Conservation (phyloP, 1,140 invertebrate genomes). For the Cydia pomonella region DNA sequence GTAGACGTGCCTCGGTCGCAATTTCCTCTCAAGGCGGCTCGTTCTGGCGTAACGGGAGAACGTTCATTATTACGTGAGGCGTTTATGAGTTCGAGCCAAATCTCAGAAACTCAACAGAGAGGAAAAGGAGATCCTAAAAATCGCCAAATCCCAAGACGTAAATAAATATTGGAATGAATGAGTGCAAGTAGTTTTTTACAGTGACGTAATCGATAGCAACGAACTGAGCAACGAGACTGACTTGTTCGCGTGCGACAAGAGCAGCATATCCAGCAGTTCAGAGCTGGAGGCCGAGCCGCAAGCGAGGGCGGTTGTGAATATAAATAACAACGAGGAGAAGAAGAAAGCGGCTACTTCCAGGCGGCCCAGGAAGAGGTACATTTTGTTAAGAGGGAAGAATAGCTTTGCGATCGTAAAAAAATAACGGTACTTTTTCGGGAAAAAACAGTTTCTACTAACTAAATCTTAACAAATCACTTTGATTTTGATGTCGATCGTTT, state of each 20-base stretch:
- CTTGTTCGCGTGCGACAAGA: slow-evolving; percentile 73
- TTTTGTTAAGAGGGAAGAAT: too few relatives aligned
- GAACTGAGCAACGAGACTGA: slow-evolving; percentile 74
- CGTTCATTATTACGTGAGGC: too few relatives aligned
- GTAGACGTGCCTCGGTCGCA: too few relatives aligned
- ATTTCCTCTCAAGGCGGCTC: too few relatives aligned
- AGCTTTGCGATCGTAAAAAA: too few relatives aligned
- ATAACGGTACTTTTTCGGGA: too few relatives aligned
- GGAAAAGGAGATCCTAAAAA: neutral
- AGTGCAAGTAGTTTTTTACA: slow-evolving; percentile 40
- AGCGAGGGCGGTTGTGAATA: slow-evolving; percentile 64
- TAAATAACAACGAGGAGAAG: slow-evolving; percentile 70
- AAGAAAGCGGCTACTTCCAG: slow-evolving; percentile 47
- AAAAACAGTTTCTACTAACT: too few relatives aligned
- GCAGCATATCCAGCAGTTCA: slow-evolving; percentile 61
- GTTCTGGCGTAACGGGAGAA: too few relatives aligned
- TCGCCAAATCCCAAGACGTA: neutral
- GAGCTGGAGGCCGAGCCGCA: slow-evolving; percentile 49
- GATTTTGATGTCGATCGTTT: too few relatives aligned
- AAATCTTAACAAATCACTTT: too few relatives aligned
- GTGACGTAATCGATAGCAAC: slow-evolving; percentile 71
- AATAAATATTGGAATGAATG: neutral
- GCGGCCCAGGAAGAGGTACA: slow-evolving; percentile 63
- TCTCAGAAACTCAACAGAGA: too few relatives aligned
- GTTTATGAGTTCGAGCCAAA: too few relatives aligned